Percentiles rank a stretch among this genome's conserved stretches.
Conservation (phyloP, 1,140 invertebrate genomes). For the Megathymus violae region DNA sequence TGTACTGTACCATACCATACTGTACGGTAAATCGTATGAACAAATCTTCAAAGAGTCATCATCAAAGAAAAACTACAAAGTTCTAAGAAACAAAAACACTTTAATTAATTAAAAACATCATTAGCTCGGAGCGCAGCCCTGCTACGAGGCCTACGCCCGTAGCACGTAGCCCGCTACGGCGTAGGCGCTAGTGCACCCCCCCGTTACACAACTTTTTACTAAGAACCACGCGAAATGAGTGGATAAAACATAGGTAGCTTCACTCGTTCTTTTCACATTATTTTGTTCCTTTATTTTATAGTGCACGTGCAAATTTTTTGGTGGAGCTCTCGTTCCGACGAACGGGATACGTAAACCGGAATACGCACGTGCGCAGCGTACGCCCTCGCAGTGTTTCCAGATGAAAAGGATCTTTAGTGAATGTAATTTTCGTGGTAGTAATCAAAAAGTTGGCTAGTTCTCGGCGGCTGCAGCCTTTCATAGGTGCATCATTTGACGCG, state of each 20-base stretch:
- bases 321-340: slow-evolving; percentile 18
- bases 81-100: slow-evolving; percentile 21
- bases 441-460: slow-evolving; percentile 31
- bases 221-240: slow-evolving; percentile 79
- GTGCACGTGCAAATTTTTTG: slow-evolving; percentile 19
- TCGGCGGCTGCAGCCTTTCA: slow-evolving; percentile 13
- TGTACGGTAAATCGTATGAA: background rate
- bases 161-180: slow-evolving; percentile 64
- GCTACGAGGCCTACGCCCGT: slow-evolving; percentile 50
- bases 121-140: slow-evolving; percentile 51
- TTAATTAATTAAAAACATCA: slow-evolving; percentile 29
- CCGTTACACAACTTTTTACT: slow-evolving; percentile 74
- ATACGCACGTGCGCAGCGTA: slow-evolving; percentile 29
- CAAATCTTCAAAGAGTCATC: background rate
- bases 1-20: too few species aligned
- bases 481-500: slow-evolving; percentile 10
- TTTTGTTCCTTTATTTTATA: slow-evolving; percentile 20
- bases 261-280: slow-evolving; percentile 44
- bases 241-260: slow-evolving; percentile 78
- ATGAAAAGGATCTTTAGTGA: slow-evolving; percentile 32
- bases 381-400: background rate
- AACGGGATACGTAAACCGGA: slow-evolving; percentile 20
- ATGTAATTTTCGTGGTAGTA: slow-evolving; percentile 35
- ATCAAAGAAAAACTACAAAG: slow-evolving; percentile 3
- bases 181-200: slow-evolving; percentile 75